A percentile compares a stretch with the other conserved stretches of the same genome.
These are phyloP conservation scores for Thamnaconus septentrionalis DNA, from an alignment of 2,113 vertebrate genomes.

Conservation along the genomic window DNA sequence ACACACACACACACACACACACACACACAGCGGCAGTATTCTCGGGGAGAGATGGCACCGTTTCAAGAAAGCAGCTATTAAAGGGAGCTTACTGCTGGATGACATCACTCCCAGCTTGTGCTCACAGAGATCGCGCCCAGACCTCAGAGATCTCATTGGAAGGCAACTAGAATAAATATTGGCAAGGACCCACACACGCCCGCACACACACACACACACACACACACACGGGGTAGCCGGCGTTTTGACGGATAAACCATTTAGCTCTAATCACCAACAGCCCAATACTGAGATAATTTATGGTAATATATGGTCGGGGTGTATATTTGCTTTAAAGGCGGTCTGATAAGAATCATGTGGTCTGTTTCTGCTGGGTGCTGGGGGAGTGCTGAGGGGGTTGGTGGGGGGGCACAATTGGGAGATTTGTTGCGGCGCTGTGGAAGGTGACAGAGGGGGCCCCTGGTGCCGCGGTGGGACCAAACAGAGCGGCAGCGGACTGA, in stretches of 20 bases:
- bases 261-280: slow-evolving; percentile 44
- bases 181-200: slow-evolving; percentile 37
- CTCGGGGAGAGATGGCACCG: slow-evolving; percentile 57
- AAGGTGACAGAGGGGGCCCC: slow-evolving; percentile 18
- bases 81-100: slow-evolving; percentile 40
- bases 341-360: slow-evolving; percentile 60
- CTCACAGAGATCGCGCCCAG: slow-evolving; percentile 45
- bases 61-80: slow-evolving; percentile 60
- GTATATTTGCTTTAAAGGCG: slow-evolving; percentile 55
- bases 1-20: slow-evolving; percentile 11
- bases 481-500: slow-evolving; percentile 36
- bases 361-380: slow-evolving; percentile 42
- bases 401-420: slow-evolving; percentile 58
- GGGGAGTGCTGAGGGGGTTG: no score
- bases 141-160: slow-evolving; percentile 32
- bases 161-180: slow-evolving; percentile 63
- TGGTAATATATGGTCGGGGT: slow-evolving; percentile 43
- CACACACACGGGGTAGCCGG: not conserved
- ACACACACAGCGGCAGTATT: slow-evolving; percentile 12
- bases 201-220: slow-evolving; percentile 10
- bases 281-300: slow-evolving; percentile 42
- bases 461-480: slow-evolving; percentile 34
- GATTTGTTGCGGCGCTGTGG: slow-evolving; percentile 54
- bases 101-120: slow-evolving; percentile 57
- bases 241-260: slow-evolving; percentile 19